These are phyloP conservation scores for Ranitomeya variabilis DNA, from an alignment of 2,113 vertebrate genomes.

Conservation along the genomic window DNA sequence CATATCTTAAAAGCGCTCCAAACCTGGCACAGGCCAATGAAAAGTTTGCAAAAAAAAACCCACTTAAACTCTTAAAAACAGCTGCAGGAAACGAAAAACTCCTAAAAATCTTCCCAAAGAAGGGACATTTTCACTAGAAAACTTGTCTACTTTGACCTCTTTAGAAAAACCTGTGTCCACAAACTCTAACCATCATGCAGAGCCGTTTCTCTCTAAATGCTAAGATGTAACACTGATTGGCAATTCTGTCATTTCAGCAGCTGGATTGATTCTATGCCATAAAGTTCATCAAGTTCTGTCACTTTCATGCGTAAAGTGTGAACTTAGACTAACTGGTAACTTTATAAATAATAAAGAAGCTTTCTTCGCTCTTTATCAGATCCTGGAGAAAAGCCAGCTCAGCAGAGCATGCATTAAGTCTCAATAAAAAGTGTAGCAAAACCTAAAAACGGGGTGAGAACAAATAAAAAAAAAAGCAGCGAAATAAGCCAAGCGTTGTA, in stretches of 20 bases:
- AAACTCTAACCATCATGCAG: too few relatives aligned
- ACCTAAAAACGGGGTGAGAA: not conserved
- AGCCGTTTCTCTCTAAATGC: too few relatives aligned
- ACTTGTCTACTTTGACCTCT: too few relatives aligned
- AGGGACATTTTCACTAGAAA: too few relatives aligned
- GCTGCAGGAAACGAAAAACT: too few relatives aligned
- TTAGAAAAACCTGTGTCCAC: too few relatives aligned
- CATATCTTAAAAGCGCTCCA: too few relatives aligned
- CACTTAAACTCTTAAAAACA: too few relatives aligned
- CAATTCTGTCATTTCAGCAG: not conserved
- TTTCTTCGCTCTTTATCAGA: not conserved
- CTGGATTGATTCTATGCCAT: not conserved
- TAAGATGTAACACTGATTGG: not conserved
- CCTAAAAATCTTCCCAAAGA: too few relatives aligned
- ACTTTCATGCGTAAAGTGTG: not conserved
- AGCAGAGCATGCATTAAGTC: constrained; percentile 8
- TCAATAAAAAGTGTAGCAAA: not conserved
- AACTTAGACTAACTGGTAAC: not conserved
- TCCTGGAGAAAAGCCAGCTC: not conserved
- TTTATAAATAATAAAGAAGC: not conserved
- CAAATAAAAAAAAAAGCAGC: not conserved
- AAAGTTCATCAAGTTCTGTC: not conserved
- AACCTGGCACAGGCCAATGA: too few relatives aligned
- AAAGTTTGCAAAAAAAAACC: too few relatives aligned
- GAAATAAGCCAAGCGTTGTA: not conserved